These are phyloP conservation scores for Phaethornis superciliosus DNA, from an alignment of 2,113 vertebrate genomes.

Conservation along the genomic window DNA sequence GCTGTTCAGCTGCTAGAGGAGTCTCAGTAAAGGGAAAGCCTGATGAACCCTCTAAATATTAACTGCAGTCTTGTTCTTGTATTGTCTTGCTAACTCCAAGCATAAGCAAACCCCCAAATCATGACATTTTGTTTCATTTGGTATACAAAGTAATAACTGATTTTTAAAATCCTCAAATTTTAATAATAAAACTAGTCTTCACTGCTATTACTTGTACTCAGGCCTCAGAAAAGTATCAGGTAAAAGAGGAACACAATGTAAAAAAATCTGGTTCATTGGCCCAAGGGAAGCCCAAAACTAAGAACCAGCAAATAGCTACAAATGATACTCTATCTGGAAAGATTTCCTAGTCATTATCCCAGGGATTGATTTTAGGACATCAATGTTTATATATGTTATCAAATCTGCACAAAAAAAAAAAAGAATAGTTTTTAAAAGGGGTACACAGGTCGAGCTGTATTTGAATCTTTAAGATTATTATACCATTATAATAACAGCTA, in stretches of 20 bases:
- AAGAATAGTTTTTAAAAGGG: neutral
- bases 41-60: neutral
- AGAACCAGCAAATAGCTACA: neutral
- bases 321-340: neutral
- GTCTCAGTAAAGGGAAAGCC: neutral
- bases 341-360: neutral
- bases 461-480: slow-evolving; percentile 20
- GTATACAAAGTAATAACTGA: neutral
- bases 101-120: neutral
- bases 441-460: slow-evolving; percentile 12
- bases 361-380: neutral
- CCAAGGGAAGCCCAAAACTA: neutral
- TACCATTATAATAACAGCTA: neutral
- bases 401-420: neutral
- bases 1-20: neutral
- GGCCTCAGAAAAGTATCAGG: neutral
- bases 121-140: neutral
- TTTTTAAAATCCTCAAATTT: neutral
- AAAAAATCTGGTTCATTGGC: neutral
- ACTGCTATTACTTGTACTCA: neutral
- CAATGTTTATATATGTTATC: neutral
- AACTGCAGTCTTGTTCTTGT: neutral
- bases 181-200: neutral
- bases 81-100: neutral
- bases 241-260: neutral